Conservation (phyloP, 2,113 vertebrate genomes). For the Gasterosteus nipponicus region DNA sequence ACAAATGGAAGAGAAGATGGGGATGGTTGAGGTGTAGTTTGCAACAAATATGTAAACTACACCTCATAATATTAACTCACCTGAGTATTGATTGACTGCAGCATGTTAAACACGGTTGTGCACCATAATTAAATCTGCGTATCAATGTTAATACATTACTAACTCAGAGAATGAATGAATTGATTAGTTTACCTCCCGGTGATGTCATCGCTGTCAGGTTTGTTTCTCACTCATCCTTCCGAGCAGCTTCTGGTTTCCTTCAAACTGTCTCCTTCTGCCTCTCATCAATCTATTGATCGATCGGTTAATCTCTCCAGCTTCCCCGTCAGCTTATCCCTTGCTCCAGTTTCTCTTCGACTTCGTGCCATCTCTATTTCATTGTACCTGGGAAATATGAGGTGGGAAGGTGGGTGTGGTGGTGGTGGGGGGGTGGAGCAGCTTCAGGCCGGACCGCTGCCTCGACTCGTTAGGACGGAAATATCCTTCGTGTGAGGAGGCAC, state of each 20-base stretch:
- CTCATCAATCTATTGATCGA: constrained; percentile 29
- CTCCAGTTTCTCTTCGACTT: neutral
- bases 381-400: constrained; percentile 13
- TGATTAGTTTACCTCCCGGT: constrained; percentile 6
- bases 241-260: constrained; percentile 15
- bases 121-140: too few species aligned
- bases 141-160: too few species aligned
- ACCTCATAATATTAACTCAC: too few species aligned
- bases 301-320: constrained; percentile 20
- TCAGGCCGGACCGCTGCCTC: constrained; percentile 24
- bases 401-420: too few species aligned
- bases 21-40: constrained; percentile 14
- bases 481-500: constrained; percentile 41
- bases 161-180: too few species aligned
- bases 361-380: constrained; percentile 19
- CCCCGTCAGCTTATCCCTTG: constrained; percentile 24
- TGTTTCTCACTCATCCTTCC: constrained; percentile 23
- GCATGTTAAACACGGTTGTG: too few species aligned
- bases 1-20: neutral
- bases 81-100: too few species aligned
- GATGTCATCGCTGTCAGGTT: constrained; percentile 26
- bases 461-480: constrained; percentile 38
- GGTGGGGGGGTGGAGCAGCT: constrained; percentile 35
- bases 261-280: neutral
- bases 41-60: too few species aligned